These are phyloP conservation scores for Pyrocoelia pectoralis DNA, from an alignment of 2,888 invertebrate genomes.

Conservation along the genomic window DNA sequence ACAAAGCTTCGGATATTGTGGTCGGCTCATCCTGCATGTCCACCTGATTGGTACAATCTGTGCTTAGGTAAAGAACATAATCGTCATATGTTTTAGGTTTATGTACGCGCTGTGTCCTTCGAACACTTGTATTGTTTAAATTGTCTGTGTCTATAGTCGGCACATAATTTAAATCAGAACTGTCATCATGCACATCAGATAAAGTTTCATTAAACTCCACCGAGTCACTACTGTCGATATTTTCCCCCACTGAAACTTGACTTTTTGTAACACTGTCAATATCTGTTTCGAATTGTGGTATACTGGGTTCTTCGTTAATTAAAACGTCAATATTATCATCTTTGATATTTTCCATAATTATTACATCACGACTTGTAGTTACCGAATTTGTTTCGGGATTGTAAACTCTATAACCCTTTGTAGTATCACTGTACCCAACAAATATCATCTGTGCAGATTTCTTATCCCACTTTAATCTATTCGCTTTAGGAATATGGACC, in stretches of 20 bases:
- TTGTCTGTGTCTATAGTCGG: too few species aligned
- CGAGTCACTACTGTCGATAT: not conserved
- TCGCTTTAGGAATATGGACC: constrained; percentile 48
- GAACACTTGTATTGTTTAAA: not conserved
- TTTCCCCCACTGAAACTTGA: constrained; percentile 6
- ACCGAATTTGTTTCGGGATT: constrained; percentile 21
- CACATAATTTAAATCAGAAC: not conserved
- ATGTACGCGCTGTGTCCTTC: not conserved
- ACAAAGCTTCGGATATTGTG: not conserved
- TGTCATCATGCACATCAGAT: not conserved
- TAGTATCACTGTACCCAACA: constrained; percentile 30
- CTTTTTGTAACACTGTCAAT: not conserved
- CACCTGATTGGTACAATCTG: not conserved
- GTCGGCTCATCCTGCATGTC: not conserved
- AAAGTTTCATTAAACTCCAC: not conserved
- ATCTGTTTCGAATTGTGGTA: not conserved
- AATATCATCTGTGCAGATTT: constrained; percentile 24
- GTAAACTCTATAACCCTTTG: constrained; percentile 35
- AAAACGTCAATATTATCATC: constrained; percentile 8
- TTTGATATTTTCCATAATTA: constrained; percentile 33
- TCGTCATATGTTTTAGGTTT: not conserved
- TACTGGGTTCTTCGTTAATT: not conserved
- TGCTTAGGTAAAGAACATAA: not conserved
- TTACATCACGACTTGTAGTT: constrained; percentile 29
- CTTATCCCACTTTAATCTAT: constrained; percentile 44